These are phyloP conservation scores for Cyclina sinensis DNA, from an alignment of 1,140 invertebrate genomes.

Conservation along the genomic window DNA sequence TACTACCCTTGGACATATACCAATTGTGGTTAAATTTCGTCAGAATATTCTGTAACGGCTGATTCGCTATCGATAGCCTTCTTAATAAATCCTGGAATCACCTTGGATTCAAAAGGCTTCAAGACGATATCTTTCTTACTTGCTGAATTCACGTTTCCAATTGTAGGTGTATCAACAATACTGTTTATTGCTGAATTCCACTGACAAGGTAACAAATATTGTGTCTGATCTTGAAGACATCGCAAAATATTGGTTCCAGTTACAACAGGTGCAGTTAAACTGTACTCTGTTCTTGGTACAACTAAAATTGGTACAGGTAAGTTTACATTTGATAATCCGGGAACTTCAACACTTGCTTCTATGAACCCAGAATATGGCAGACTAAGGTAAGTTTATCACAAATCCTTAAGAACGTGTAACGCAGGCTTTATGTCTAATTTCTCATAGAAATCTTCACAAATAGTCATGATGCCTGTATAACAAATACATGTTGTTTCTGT, in stretches of 20 bases:
- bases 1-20: neutral
- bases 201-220: neutral
- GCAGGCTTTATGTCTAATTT: neutral
- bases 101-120: neutral
- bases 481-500: neutral
- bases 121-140: neutral
- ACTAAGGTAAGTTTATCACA: neutral
- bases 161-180: neutral
- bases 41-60: neutral
- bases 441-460: neutral
- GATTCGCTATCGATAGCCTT: neutral
- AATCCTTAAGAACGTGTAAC: neutral
- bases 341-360: neutral
- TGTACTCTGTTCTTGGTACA: neutral
- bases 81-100: neutral
- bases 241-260: neutral
- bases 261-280: neutral
- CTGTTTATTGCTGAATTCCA: neutral
- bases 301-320: neutral
- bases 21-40: neutral
- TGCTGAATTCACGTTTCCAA: neutral
- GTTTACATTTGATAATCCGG: neutral
- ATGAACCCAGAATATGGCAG: constrained; percentile 12
- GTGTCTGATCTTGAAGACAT: neutral
- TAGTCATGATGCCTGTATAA: neutral